Base-by-base conservation (phyloP, 2,113 vertebrate genomes). In the Reinhardtius hippoglossoides region DNA sequence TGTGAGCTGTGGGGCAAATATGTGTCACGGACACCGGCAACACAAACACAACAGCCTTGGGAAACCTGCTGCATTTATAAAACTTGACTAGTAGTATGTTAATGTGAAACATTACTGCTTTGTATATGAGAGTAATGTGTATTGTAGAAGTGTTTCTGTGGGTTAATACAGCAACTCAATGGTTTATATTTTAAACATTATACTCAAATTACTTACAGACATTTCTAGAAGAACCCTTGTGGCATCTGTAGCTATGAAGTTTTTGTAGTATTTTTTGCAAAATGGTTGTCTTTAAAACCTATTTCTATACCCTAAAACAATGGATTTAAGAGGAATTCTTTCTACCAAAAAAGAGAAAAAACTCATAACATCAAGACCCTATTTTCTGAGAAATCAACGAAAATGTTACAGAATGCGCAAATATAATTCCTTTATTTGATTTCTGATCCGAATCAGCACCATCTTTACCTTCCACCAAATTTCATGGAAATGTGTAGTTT, bases 11-110 rank as follows among this genome's bases (percentile, higher is more conserved):
- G 21, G 8, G 31, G 48, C 23, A 40, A 20, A 50, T 63, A 37
- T 44, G 46, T 74, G 63, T 77, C 62, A 44, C 15, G 8, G 60
- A 42, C 67, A 66, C 26, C 37, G 23, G n/a, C 31, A 55, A 59
- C 66, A 75, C n/a, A 15, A 48, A 21, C 16, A 42, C 2, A 42
- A 42, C 46, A 6, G 46, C 46, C 46, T 50, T 1, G 7, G 46
- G 23, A 50, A 2, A 12, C 55, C 55, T 56, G 52, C n/a, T 21
- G n/a, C 52, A 5, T 57, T 21, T 14, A 4, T 26, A 10, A 9
- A 13, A 21, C n/a, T 15, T 15, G 40, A 40, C 37, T 42, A 13
- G 55, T 52, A 75, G 58, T 74, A 44, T 67, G 21, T 13, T 65
- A 35, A 26, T 54, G 24, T 59, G 52, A 23, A 23, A 16, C 6